Percentiles rank a stretch among this genome's conserved stretches.
Evolutionary conservation across 2,797 vertebrate species (phyloP).

Genomic region (Coregonus ussuriensis): DNA sequence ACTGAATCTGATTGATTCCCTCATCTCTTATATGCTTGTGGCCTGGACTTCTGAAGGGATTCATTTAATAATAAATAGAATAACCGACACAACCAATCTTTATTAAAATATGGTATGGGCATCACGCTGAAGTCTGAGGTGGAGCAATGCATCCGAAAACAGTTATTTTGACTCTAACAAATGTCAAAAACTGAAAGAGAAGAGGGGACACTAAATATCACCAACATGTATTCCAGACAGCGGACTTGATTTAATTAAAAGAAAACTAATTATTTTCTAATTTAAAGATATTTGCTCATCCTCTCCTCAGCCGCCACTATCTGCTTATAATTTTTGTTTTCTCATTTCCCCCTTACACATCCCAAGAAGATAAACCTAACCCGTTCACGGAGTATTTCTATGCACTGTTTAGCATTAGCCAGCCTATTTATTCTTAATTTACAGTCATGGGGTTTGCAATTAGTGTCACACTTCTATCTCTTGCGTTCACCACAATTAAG

Average conservation of each 20-base stretch:
- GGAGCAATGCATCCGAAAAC: not conserved
- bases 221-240: slow-evolving; percentile 28
- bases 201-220: not conserved
- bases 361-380: slow-evolving; percentile 19
- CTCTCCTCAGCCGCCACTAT: slow-evolving; percentile 13
- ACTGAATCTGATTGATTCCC: not conserved
- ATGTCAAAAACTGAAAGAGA: not conserved
- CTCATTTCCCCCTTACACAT: slow-evolving; percentile 18
- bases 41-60: not conserved
- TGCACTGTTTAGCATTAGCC: slow-evolving; percentile 64
- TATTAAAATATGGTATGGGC: not conserved
- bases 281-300: slow-evolving; percentile 12
- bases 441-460: slow-evolving; percentile 72
- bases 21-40: not conserved
- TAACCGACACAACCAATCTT: slow-evolving; percentile 11
- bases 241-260: slow-evolving; percentile 37
- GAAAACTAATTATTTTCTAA: slow-evolving; percentile 8
- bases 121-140: slow-evolving; percentile 15
- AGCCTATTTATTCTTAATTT: slow-evolving; percentile 61
- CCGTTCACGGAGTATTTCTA: slow-evolving; percentile 61
- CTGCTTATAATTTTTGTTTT: slow-evolving; percentile 14
- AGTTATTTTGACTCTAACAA: not conserved
- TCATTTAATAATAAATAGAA: not conserved
- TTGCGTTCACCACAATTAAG: slow-evolving; percentile 84
- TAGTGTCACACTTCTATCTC: slow-evolving; percentile 75